Evolutionary conservation across 2,797 vertebrate genomes (phyloP).

Genomic region (Tenualosa ilisha): DNA sequence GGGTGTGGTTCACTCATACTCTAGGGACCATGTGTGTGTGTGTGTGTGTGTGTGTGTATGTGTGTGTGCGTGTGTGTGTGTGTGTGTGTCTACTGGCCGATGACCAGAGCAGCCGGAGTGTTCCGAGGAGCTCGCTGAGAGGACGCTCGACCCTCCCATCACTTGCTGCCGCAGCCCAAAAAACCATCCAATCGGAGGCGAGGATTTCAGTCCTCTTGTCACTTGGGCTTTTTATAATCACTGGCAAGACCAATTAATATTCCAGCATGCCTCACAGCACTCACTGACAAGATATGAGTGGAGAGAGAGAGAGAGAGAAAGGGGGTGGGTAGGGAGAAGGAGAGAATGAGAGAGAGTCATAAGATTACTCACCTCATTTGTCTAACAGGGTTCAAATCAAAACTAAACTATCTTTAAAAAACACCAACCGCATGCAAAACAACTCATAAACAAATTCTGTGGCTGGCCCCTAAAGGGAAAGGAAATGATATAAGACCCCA

Average conservation of each 20-base stretch:
- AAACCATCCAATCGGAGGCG: background rate
- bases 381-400: slow-evolving; percentile 22
- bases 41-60: background rate
- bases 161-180: slow-evolving; percentile 1
- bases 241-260: slow-evolving; percentile 25
- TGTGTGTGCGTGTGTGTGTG: background rate
- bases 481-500: slow-evolving; percentile 1
- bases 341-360: background rate
- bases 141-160: background rate
- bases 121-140: background rate
- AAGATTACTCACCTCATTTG: slow-evolving; percentile 21
- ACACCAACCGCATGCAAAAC: background rate
- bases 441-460: background rate
- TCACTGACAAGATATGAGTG: slow-evolving; percentile 15
- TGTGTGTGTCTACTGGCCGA: background rate
- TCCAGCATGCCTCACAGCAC: background rate
- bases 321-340: background rate
- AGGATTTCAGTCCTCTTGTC: background rate
- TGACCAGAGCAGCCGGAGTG: background rate
- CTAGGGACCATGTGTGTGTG: background rate
- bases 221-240: slow-evolving; percentile 24
- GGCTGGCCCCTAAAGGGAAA: background rate
- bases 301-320: slow-evolving; percentile 25
- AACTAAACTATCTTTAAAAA: background rate
- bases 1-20: background rate